Conservation (phyloP, 2,113 vertebrate species). For the Planiliza haematocheilus region DNA sequence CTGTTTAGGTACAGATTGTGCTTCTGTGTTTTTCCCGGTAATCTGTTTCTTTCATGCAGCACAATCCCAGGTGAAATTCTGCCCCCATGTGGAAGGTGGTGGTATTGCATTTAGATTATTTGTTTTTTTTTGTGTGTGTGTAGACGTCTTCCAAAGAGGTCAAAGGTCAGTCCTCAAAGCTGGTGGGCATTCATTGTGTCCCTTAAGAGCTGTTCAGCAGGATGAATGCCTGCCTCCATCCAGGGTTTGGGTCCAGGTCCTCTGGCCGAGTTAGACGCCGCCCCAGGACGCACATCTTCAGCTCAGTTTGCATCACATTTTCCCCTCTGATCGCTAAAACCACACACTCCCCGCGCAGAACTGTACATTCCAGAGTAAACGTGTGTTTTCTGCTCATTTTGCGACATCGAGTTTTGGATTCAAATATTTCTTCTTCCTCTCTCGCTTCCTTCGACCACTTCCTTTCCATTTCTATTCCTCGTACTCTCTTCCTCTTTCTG, state of each 20-base stretch:
- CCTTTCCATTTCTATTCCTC: neutral
- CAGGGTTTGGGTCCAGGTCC: neutral
- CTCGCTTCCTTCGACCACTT: neutral
- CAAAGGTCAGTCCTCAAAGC: slow-evolving; percentile 11
- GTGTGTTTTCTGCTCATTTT: neutral
- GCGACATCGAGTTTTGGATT: too few species aligned
- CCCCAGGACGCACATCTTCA: neutral
- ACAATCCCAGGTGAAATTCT: neutral
- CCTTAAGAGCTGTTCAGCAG: neutral
- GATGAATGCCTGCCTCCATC: neutral
- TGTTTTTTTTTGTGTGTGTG: neutral
- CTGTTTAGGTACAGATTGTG: slow-evolving; percentile 35
- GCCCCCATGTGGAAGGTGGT: slow-evolving; percentile 47
- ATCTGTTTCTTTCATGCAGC: neutral
- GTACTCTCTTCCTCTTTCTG: neutral
- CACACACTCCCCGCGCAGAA: too few species aligned
- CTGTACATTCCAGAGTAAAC: too few species aligned
- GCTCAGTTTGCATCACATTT: too few species aligned
- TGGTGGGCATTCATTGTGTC: neutral
- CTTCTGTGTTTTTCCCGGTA: neutral
- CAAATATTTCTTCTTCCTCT: too few species aligned
- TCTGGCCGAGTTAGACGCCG: accelerated
- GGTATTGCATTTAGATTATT: neutral
- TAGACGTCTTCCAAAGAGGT: neutral
- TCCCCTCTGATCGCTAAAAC: too few species aligned